phyloP scores from a whole-genome alignment of 2,113 vertebrate species.

The Lipotes vexillifer region DNA sequence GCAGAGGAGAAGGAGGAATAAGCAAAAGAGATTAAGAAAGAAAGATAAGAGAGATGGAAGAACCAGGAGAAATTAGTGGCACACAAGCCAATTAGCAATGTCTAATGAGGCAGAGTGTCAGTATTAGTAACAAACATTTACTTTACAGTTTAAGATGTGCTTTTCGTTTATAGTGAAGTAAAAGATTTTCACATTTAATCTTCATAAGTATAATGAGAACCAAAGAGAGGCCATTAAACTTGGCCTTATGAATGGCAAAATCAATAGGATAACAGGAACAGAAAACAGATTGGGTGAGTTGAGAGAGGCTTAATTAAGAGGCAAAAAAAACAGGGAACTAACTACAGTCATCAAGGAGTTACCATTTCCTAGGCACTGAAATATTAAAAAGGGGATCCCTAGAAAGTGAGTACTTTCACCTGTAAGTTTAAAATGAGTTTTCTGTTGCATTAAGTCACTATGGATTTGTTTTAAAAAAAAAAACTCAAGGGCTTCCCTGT shows the following conservation, averaged over 20 bases:
- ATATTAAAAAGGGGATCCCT: not conserved
- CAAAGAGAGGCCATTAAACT: not conserved
- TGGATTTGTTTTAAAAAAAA: not conserved
- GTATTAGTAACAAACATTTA: not conserved
- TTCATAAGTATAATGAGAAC: not conserved
- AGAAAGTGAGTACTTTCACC: not conserved
- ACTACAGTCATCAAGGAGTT: not conserved
- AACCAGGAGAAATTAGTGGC: not conserved
- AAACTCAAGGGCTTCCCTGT: too few species aligned
- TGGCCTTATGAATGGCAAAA: not conserved
- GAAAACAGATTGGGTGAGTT: not conserved
- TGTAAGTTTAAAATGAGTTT: slow-evolving; percentile 1
- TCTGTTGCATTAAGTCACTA: not conserved
- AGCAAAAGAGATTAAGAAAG: not conserved
- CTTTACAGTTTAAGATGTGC: not conserved
- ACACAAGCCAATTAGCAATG: not conserved
- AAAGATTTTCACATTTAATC: not conserved
- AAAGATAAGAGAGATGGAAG: not conserved
- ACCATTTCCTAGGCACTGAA: not conserved
- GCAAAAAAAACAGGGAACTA: not conserved
- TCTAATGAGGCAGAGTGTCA: not conserved
- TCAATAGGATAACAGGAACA: not conserved
- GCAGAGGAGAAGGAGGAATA: not conserved
- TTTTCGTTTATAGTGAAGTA: not conserved
- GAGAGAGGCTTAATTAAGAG: not conserved